These are phyloP conservation scores for Calycopis cecrops DNA, from an alignment of 1,140 invertebrate species.

Conservation along the genomic window DNA sequence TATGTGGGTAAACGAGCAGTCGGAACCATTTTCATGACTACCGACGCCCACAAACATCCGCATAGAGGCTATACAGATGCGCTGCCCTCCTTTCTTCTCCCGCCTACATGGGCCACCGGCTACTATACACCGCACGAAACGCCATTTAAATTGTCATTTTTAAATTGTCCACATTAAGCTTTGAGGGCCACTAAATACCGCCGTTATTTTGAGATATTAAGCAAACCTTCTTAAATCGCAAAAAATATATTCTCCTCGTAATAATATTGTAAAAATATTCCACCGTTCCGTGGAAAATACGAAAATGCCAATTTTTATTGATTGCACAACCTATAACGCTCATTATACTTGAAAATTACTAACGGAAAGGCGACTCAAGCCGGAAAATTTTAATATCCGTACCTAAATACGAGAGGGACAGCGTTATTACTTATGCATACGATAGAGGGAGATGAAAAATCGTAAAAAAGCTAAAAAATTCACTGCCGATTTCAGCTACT, in stretches of 20 bases:
- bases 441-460: conserved; percentile 33
- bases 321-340: conserved; percentile 64
- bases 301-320: conserved; percentile 34
- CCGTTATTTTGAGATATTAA: no score
- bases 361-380: conserved; percentile 65
- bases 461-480: conserved; percentile 54
- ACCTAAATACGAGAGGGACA: conserved; percentile 44
- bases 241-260: neutral
- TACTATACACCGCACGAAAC: no score
- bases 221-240: no score
- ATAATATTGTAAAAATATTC: conserved; percentile 8
- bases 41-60: no score
- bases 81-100: no score
- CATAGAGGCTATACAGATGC: no score
- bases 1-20: no score
- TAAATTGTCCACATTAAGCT: no score
- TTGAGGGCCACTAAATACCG: no score
- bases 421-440: neutral
- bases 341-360: conserved; percentile 67
- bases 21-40: no score
- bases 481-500: conserved; percentile 61
- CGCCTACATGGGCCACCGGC: no score
- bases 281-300: conserved; percentile 11
- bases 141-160: no score
- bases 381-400: conserved; percentile 70